phyloP scores from a whole-genome alignment of 2,888 invertebrate species.

The Smittia aterrima region DNA sequence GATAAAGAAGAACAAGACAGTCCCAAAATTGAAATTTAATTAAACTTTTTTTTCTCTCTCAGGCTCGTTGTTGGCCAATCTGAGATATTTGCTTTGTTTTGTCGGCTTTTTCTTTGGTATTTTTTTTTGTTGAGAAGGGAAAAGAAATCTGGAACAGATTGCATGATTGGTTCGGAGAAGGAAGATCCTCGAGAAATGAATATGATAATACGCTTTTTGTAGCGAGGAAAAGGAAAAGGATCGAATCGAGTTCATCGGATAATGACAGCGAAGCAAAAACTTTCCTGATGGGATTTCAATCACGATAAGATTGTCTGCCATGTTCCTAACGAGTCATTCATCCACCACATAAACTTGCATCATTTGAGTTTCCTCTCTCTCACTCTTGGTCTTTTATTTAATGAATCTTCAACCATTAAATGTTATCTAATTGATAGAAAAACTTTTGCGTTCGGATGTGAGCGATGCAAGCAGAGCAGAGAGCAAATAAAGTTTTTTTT shows the following conservation, averaged over 20 bases:
- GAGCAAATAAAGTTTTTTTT: neutral
- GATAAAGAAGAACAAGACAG: neutral
- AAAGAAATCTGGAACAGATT: neutral
- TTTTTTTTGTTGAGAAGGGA: neutral
- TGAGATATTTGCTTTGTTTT: neutral
- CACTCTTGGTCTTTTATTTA: neutral
- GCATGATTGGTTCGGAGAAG: neutral
- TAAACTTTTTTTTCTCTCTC: conserved; percentile 18
- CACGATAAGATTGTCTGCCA: neutral
- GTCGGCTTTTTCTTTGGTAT: too few species aligned
- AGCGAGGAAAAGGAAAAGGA: neutral
- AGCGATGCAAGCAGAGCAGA: conserved; percentile 5
- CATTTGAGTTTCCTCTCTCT: too few species aligned
- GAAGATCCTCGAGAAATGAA: neutral
- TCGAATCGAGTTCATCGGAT: neutral
- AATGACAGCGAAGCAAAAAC: neutral
- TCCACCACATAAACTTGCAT: neutral
- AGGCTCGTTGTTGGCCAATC: neutral
- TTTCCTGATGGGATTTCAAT: neutral
- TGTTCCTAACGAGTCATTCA: neutral
- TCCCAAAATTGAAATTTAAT: conserved; percentile 12
- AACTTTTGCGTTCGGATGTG: neutral
- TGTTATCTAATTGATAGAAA: conserved; percentile 28
- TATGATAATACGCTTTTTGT: neutral
- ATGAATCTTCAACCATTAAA: conserved; percentile 25